Percentiles rank a stretch among this genome's conserved stretches.
Conservation (phyloP, 1,140 invertebrate genomes). For the Drosophila simulans region DNA sequence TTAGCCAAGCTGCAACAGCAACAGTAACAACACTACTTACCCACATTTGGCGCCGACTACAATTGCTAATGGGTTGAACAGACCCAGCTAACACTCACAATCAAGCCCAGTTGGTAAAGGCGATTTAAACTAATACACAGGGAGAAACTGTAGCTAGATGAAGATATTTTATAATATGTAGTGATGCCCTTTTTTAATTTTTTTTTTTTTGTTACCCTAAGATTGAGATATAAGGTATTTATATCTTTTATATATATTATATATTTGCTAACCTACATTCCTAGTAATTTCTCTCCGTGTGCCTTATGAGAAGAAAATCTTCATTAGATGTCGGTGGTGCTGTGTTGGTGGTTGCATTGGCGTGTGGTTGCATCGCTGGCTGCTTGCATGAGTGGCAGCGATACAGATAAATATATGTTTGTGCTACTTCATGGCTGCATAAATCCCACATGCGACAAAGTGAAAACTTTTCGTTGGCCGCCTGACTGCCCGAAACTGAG, state of each 20-base stretch:
- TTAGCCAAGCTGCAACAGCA: conserved; percentile 58
- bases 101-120: conserved; percentile 41
- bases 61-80: conserved; percentile 52
- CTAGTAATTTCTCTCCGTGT: conserved; percentile 7
- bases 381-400: conserved; percentile 66
- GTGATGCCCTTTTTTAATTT: too few relatives aligned
- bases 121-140: conserved; percentile 44
- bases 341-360: conserved; percentile 53
- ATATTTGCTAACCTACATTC: background rate
- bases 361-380: conserved; percentile 55
- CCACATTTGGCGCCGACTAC: conserved; percentile 78
- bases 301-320: conserved; percentile 38
- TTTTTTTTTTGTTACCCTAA: too few relatives aligned
- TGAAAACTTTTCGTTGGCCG: conserved; percentile 66
- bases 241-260: too few relatives aligned
- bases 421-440: conserved; percentile 69
- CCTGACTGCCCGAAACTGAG: conserved; percentile 16
- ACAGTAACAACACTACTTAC: conserved; percentile 67
- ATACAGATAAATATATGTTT: conserved; percentile 53
- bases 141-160: background rate
- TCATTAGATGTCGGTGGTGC: conserved; percentile 42
- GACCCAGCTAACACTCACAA: conserved; percentile 32
- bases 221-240: too few relatives aligned
- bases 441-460: conserved; percentile 73
- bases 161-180: background rate